phyloP scores from a whole-genome alignment of 2,888 invertebrate species.

The Parthenolecanium corni region DNA sequence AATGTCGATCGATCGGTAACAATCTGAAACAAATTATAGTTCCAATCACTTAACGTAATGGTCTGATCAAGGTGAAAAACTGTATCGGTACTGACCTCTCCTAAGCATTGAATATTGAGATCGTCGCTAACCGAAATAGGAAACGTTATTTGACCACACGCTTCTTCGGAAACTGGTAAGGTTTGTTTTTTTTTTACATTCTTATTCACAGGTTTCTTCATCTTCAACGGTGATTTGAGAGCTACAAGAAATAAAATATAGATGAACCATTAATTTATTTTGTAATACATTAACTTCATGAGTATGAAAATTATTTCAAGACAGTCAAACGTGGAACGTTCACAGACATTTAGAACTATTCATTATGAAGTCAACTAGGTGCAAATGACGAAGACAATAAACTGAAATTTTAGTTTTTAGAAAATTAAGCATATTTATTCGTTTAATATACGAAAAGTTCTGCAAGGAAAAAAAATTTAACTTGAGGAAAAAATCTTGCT shows the following conservation, averaged over 20 bases:
- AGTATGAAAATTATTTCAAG: no score
- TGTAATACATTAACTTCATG: no score
- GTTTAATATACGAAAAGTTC: no score
- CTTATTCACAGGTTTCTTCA: conserved; percentile 13
- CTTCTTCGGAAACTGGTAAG: conserved; percentile 11
- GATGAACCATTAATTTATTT: not conserved
- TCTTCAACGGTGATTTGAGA: not conserved
- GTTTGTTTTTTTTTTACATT: conserved; percentile 14
- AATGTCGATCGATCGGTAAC: conserved; percentile 54
- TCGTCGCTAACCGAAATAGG: conserved; percentile 59
- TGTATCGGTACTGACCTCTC: conserved; percentile 45
- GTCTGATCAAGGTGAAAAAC: not conserved
- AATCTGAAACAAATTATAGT: conserved; percentile 39
- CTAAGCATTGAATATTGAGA: conserved; percentile 58
- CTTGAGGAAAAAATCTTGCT: no score
- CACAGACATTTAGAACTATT: no score
- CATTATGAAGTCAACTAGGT: no score
- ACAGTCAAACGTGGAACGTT: no score
- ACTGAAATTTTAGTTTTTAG: no score
- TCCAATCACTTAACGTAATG: not conserved
- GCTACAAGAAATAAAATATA: not conserved
- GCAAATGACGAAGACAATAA: no score
- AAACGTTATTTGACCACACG: conserved; percentile 53
- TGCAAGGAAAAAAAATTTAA: no score
- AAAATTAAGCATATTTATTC: no score